Percentiles rank a stretch among this genome's conserved stretches.
These are phyloP conservation scores for Monarcha castaneiventris DNA, from an alignment of 2,113 vertebrate genomes.

Conservation along the genomic window DNA sequence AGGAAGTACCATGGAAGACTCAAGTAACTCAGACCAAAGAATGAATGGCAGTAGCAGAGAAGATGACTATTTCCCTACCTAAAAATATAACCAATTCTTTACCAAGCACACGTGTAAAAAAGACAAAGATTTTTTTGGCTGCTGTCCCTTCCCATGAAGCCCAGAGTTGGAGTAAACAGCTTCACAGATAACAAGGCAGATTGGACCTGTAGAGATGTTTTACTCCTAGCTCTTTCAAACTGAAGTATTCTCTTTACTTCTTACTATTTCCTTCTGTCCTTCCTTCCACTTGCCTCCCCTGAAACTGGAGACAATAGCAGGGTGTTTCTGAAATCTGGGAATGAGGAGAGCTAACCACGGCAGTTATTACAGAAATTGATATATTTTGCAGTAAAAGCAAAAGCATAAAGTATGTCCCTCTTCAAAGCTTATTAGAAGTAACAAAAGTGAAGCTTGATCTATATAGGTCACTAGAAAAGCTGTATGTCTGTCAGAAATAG, in stretches of 20 bases:
- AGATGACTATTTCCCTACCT: background rate
- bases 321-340: background rate
- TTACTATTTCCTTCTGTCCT: background rate
- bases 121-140: background rate
- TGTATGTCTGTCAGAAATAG: background rate
- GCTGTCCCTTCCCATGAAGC: background rate
- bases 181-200: background rate
- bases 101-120: background rate
- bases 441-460: background rate
- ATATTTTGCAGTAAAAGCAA: background rate
- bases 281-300: background rate
- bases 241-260: background rate
- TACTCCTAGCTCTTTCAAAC: background rate
- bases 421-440: background rate
- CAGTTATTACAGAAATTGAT: background rate
- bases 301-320: background rate
- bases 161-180: background rate
- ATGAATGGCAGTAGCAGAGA: background rate
- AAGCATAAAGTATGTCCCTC: background rate
- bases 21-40: background rate
- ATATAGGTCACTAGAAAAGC: background rate
- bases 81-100: background rate
- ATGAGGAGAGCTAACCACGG: background rate
- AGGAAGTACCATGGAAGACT: conserved; percentile 19
- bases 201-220: background rate